A percentile compares a stretch with the other conserved stretches of the same genome.
Conservation (phyloP, 2,888 invertebrate genomes). For the Chalcis sispes region DNA sequence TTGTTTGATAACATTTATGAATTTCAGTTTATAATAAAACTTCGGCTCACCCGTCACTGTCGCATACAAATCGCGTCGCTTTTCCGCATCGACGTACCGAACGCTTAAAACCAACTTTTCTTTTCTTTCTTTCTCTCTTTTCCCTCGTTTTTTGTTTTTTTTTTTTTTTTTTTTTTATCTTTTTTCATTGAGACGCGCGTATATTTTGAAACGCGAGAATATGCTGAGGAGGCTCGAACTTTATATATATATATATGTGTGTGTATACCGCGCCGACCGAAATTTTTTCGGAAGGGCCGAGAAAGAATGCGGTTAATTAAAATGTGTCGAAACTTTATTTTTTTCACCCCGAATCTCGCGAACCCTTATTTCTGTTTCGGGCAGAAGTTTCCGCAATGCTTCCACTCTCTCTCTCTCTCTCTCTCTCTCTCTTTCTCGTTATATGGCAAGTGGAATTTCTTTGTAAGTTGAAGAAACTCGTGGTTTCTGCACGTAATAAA, state of each 20-base stretch:
- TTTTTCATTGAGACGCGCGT: not conserved
- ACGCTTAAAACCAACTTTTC: too few species aligned
- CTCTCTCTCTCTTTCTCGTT: not conserved
- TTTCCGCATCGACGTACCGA: too few species aligned
- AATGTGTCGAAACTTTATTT: conserved; percentile 42
- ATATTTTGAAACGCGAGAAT: not conserved
- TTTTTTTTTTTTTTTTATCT: not conserved
- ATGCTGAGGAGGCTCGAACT: too few species aligned
- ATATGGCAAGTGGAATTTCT: conserved; percentile 15
- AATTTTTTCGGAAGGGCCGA: not conserved
- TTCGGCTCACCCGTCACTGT: not conserved
- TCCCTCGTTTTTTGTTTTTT: not conserved
- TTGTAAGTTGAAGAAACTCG: conserved; percentile 18
- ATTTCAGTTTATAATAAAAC: conserved; percentile 40
- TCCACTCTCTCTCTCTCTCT: conserved; percentile 2
- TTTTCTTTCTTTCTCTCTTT: too few species aligned
- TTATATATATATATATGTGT: not conserved
- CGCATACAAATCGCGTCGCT: too few species aligned
- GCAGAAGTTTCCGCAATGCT: too few species aligned
- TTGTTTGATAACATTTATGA: conserved; percentile 30
- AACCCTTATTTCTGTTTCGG: conserved; percentile 32
- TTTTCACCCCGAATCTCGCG: not conserved
- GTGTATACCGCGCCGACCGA: not conserved
- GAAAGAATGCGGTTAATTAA: conserved; percentile 47
- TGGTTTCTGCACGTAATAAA: conserved; percentile 1